Conservation (phyloP, 2,113 vertebrate species). For the Panurus biarmicus region DNA sequence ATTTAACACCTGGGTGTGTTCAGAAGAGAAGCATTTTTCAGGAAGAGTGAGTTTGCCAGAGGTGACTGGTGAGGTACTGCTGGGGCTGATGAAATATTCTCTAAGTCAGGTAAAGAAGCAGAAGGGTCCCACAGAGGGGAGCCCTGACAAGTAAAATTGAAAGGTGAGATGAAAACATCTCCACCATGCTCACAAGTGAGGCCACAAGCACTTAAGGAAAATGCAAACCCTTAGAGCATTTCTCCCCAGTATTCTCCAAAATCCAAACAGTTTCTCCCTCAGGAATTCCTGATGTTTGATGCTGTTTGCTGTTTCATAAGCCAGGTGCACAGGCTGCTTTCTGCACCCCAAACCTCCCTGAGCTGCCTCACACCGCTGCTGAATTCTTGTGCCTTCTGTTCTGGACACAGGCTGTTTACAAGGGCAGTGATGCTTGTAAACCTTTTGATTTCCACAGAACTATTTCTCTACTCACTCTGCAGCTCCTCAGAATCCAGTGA, state of each 20-base stretch:
- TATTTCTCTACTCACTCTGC: not conserved
- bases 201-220: not conserved
- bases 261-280: not conserved
- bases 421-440: not conserved
- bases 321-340: not conserved
- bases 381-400: not conserved
- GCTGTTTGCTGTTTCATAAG: not conserved
- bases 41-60: not conserved
- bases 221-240: fast-evolving
- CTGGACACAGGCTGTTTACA: not conserved
- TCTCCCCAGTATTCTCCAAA: not conserved
- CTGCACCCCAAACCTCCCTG: not conserved
- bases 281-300: not conserved
- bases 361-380: not conserved
- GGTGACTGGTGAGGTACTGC: not conserved
- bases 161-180: not conserved
- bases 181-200: not conserved
- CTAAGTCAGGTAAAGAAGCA: not conserved
- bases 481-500: not conserved
- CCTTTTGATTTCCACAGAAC: not conserved
- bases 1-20: not conserved
- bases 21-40: not conserved
- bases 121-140: not conserved
- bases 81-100: not conserved
- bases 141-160: not conserved